Evolutionary conservation across 35 echinoderm and acorn worm species (phyloP), one percentile per base, ranked within the genome.

Genomic region (Amphiura filiformis): DNA sequence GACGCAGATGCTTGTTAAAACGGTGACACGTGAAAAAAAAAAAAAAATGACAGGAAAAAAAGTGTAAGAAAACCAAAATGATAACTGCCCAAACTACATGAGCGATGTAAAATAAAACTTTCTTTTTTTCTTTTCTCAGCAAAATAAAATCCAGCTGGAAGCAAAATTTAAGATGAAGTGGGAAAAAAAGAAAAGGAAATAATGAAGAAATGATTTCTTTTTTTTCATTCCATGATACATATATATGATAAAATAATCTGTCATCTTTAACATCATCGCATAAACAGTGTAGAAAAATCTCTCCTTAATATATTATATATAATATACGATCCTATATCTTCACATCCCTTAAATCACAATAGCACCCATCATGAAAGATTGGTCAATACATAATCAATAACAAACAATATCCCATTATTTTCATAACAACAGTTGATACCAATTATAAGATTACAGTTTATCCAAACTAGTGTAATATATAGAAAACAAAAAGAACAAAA

Each of bases 281-380:
- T n/a, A 70, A 70, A 70, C 61, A 70, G 4, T 4, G 9, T 70
- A 70, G 61, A 70, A 70, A 70, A 70, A 70, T 70, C 61, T 70
- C 61, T 70, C 61, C 61, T 23, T 70, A 13, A 70, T 70, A 70
- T 70, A 70, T 70, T 15, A 15, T 70, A 70, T 70, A 70, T 70
- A 70, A 70, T 70, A 70, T 70, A 70, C 61, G 61, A 70, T 70
- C 26, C 61, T 70, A 70, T 70, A 70, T 70, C 61, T 13, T 23
- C 7, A 13, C 56, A 49, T 70, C 83, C 83, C 83, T 35, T 85
- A 13, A 85, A 85, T 85, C 56, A 85, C 83, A 85, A 85, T 85
- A 85, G 83, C 83, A 85, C 83, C 83, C 83, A 44, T 85, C 33
- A 36, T 64, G 52, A 85, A 38, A 85, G 39, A 56, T 34, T 70